A percentile compares a stretch with the other conserved stretches of the same genome.
Conservation (phyloP, 1,140 invertebrate species). For the Pachyrhynchus sulphureomaculatus region DNA sequence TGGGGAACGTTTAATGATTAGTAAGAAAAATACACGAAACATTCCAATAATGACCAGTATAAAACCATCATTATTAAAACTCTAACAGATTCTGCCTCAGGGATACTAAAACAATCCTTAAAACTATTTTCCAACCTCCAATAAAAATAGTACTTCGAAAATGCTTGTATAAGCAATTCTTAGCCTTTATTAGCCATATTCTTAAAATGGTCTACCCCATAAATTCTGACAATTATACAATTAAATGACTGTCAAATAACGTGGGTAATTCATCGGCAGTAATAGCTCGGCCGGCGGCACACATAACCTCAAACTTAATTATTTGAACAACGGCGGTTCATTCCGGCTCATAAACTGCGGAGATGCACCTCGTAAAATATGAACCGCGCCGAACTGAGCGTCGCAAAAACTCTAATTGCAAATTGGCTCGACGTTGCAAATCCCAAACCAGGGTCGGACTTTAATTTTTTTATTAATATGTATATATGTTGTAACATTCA, state of each 20-base stretch:
- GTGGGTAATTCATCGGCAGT: slow-evolving; percentile 14
- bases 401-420: slow-evolving; percentile 21
- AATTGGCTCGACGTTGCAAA: slow-evolving; percentile 15
- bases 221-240: slow-evolving; percentile 18
- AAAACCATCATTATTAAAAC: no score
- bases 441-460: slow-evolving; percentile 1
- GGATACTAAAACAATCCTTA: slow-evolving; percentile 5
- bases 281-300: slow-evolving; percentile 15
- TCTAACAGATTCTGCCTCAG: no score
- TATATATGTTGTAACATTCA: no score
- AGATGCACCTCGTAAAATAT: slow-evolving; percentile 45
- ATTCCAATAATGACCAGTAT: no score
- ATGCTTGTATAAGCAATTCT: slow-evolving; percentile 13
- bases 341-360: slow-evolving; percentile 42
- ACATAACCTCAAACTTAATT: slow-evolving; percentile 43
- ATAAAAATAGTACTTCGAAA: slow-evolving; percentile 16
- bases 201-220: slow-evolving; percentile 1
- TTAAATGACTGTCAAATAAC: slow-evolving; percentile 20
- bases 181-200: slow-evolving; percentile 23
- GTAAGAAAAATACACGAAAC: no score
- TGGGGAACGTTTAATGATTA: no score
- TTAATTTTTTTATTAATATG: no score
- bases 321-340: slow-evolving; percentile 42
- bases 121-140: slow-evolving; percentile 15
- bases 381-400: slow-evolving; percentile 26